phyloP scores from a whole-genome alignment of 2,888 invertebrate species.

The Eupithecia insigniata region DNA sequence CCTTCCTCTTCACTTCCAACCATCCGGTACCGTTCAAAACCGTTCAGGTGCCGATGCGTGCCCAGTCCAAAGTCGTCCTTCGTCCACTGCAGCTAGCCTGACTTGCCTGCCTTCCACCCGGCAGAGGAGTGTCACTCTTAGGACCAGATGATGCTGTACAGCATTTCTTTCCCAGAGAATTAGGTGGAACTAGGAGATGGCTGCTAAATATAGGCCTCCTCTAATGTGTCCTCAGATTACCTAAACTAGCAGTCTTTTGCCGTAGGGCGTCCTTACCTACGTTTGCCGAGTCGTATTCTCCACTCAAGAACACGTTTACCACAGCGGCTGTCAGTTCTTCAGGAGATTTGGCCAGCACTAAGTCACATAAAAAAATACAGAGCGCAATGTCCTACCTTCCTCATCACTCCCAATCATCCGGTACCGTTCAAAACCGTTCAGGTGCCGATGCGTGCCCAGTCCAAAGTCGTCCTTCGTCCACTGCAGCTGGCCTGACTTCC shows the following conservation, averaged over 20 bases:
- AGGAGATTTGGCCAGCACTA: slow-evolving; percentile 42
- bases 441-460: slow-evolving; percentile 94
- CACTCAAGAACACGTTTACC: neutral
- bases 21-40: slow-evolving; percentile 97
- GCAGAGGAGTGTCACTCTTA: slow-evolving; percentile 94
- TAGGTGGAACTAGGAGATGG: no score
- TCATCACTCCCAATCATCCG: slow-evolving; percentile 98
- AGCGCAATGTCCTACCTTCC: slow-evolving; percentile 88
- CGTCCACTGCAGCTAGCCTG: slow-evolving; percentile 97
- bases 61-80: slow-evolving; percentile 98
- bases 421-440: slow-evolving; percentile 96
- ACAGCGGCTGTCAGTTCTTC: neutral
- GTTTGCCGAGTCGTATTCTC: no score
- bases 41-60: slow-evolving; percentile 93
- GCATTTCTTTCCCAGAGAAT: no score
- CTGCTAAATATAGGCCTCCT: no score
- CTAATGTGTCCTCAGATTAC: no score
- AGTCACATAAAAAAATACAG: neutral
- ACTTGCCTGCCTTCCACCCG: slow-evolving; percentile 93
- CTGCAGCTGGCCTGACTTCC: slow-evolving; percentile 94
- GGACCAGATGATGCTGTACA: no score
- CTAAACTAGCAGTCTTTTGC: no score
- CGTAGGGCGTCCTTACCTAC: no score
- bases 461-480: slow-evolving; percentile 99
- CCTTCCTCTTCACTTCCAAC: slow-evolving; percentile 98